Evolutionary conservation across 2,113 vertebrate genomes (phyloP), one percentile per base, ranked within the genome.

Genomic region (Vombatus ursinus): DNA sequence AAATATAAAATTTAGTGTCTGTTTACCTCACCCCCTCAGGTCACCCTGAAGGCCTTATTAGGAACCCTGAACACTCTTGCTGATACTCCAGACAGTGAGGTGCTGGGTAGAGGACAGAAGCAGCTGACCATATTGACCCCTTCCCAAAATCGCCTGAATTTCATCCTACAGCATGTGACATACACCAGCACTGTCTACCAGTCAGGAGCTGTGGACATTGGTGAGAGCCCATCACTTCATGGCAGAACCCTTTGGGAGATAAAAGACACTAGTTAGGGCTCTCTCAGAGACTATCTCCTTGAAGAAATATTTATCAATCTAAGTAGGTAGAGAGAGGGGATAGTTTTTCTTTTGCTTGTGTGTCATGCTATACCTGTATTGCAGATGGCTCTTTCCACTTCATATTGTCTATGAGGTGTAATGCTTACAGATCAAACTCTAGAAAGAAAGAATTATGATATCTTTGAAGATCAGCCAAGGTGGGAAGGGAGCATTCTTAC

Each of bases 161-260:
- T 97, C 51, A 89, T 98, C 68, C 98, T 99, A 61, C 93, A 97
- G 26, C 96, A 96, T 6, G 77, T 99, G 92, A 98, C 97, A 6
- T 99, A 99, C 50, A 98, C 98, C 92, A 99, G 98, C 97, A 97
- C 91, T 0, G 77, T 96, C n/a, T 99, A 99, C 96, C 98, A 98
- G 31, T 96, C 94, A 48, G 93, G 93, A 93, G 94, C 90, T 0
- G 98, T 97, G 90, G 98, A 99, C 90, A 89, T 98, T 12, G 98
- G 98, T 99, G 97, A 95, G 95, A 93, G 1, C 25, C 93, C 28
- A 53, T 92, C 23, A 90, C 89, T 50, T 28, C 25, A 24, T 16
- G 24, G n/a, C 50, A 77, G 47, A 51, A 48, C 54, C 57, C 84
- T 90, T 16, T 89, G 57, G 89, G 53, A 92, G n/a, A 28, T 5